Conservation (phyloP, 2,888 invertebrate species). For the Antheraea yamamai region DNA sequence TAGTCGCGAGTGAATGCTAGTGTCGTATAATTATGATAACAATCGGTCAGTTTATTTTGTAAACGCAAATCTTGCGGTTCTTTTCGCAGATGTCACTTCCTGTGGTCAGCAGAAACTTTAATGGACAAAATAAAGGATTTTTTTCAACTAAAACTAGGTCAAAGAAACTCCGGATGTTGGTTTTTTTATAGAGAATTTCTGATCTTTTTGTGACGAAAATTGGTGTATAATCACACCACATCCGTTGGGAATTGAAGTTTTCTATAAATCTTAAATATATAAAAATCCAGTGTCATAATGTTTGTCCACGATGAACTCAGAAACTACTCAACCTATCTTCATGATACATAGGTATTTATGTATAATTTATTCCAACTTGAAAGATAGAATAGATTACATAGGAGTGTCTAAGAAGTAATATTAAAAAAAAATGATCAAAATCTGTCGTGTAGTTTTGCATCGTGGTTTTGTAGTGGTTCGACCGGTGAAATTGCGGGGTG, state of each 20-base stretch:
- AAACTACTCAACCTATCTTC: too few species aligned
- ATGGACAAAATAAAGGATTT: neutral
- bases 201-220: neutral
- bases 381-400: too few species aligned
- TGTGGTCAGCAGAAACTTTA: constrained; percentile 9
- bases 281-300: too few species aligned
- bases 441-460: too few species aligned
- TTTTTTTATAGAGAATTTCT: neutral
- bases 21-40: neutral
- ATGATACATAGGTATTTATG: too few species aligned
- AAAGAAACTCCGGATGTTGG: neutral
- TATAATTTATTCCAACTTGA: too few species aligned
- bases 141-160: neutral
- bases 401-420: too few species aligned
- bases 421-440: too few species aligned
- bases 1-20: neutral
- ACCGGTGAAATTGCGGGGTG: too few species aligned
- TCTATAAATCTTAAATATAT: neutral
- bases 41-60: constrained; percentile 12
- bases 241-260: neutral
- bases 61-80: neutral
- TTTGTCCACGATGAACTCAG: too few species aligned
- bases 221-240: neutral
- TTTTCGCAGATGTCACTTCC: constrained; percentile 9
- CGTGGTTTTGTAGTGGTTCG: too few species aligned